Evolutionary conservation across 2,888 invertebrate species (phyloP).

Genomic region (Scaptodrosophila latifasciaeformis): DNA sequence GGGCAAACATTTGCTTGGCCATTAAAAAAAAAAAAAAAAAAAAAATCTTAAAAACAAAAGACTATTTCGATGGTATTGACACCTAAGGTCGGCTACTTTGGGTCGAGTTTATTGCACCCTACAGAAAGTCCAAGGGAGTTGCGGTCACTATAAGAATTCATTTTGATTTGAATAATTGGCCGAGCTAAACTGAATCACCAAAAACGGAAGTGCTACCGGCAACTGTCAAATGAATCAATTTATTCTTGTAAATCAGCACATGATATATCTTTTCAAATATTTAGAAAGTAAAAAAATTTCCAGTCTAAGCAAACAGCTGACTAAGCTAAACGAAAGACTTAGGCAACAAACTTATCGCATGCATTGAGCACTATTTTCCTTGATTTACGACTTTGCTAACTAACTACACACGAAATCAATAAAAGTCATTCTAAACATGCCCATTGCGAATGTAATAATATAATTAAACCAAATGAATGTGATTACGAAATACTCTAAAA

Average conservation of each 20-base stretch:
- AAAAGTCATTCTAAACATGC: conserved; percentile 31
- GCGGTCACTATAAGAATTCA: too few relatives aligned
- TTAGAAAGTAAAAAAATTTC: conserved; percentile 66
- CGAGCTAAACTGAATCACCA: conserved; percentile 16
- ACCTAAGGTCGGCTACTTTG: conserved; percentile 53
- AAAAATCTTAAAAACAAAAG: conserved; percentile 3
- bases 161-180: conserved; percentile 56
- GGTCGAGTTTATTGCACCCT: too few relatives aligned
- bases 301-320: conserved; percentile 50
- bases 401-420: conserved; percentile 41
- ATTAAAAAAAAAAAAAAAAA: neutral
- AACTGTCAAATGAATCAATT: too few relatives aligned
- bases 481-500: conserved; percentile 12
- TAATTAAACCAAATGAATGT: conserved; percentile 35
- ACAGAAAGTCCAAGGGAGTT: too few relatives aligned
- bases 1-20: conserved; percentile 17
- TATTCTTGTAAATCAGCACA: conserved; percentile 46
- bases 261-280: conserved; percentile 44
- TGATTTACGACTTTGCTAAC: too few relatives aligned
- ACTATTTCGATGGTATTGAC: conserved; percentile 27
- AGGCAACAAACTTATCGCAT: too few relatives aligned
- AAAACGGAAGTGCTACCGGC: conserved; percentile 31
- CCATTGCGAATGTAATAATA: conserved; percentile 31
- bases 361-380: conserved; percentile 45
- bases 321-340: too few relatives aligned